These are phyloP conservation scores for Halocaridina rubra DNA, from an alignment of 2,888 invertebrate species.

Conservation along the genomic window DNA sequence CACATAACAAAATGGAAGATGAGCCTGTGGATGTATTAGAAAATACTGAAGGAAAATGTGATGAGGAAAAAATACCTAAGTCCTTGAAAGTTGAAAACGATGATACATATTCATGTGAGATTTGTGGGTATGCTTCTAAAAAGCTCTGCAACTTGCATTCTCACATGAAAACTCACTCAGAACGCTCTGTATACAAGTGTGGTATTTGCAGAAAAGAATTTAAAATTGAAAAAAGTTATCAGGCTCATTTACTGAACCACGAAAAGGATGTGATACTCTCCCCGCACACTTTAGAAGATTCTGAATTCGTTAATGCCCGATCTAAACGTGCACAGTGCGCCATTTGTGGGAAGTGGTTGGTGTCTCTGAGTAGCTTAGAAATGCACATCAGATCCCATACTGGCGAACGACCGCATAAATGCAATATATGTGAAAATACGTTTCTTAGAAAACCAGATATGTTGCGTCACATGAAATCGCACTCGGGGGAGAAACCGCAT, in stretches of 20 bases:
- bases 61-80: not conserved
- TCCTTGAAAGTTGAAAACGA: not conserved
- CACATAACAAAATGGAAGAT: not conserved
- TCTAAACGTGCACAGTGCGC: conserved; percentile 19
- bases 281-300: not conserved
- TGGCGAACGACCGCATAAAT: conserved; percentile 23
- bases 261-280: not conserved
- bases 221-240: conserved; percentile 37
- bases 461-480: conserved; percentile 25
- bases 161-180: conserved; percentile 24
- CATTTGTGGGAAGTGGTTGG: conserved; percentile 41
- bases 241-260: conserved; percentile 36
- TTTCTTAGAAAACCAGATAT: conserved; percentile 31
- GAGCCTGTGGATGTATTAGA: not conserved
- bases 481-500: not conserved
- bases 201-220: conserved; percentile 30
- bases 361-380: conserved; percentile 34
- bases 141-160: conserved; percentile 20
- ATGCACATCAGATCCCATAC: conserved; percentile 36
- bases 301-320: conserved; percentile 1
- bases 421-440: not conserved
- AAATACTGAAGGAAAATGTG: not conserved
- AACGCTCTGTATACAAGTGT: conserved; percentile 9
- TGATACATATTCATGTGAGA: not conserved
- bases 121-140: conserved; percentile 32